phyloP scores from a whole-genome alignment of 64 coral and sea anemone species.

The Orbicella faveolata region DNA sequence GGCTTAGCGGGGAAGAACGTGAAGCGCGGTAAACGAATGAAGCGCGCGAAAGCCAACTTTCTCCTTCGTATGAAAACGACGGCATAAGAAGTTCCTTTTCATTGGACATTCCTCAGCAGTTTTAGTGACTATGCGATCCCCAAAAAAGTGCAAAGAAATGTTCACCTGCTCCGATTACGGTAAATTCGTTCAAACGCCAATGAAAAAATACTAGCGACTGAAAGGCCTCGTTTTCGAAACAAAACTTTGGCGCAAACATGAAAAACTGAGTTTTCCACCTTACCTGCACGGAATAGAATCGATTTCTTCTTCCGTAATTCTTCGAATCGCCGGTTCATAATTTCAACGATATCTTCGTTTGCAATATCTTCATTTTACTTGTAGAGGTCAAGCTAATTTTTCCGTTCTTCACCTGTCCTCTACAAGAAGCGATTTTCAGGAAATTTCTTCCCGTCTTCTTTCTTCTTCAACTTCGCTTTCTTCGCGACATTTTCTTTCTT shows the following conservation, averaged over 20 bases:
- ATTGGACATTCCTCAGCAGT: too few relatives aligned
- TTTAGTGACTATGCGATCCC: too few relatives aligned
- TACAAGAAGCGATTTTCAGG: neutral
- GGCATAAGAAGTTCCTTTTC: too few relatives aligned
- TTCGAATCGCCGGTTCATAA: neutral
- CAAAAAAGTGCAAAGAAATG: too few relatives aligned
- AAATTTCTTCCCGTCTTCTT: neutral
- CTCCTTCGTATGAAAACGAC: too few relatives aligned
- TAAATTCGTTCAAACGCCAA: too few relatives aligned
- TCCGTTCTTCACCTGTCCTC: neutral
- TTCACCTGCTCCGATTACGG: too few relatives aligned
- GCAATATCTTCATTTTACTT: slow-evolving; percentile 10
- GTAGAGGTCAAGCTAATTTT: neutral
- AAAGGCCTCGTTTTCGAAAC: too few relatives aligned
- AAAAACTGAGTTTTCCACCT: neutral
- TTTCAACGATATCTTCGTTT: neutral
- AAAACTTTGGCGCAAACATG: neutral
- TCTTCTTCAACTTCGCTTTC: slow-evolving; percentile 11
- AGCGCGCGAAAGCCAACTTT: too few relatives aligned
- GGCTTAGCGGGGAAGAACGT: too few relatives aligned
- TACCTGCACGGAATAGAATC: neutral
- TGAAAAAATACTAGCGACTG: too few relatives aligned
- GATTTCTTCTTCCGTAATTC: neutral
- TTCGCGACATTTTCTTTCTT: slow-evolving; percentile 28
- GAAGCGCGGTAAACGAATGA: too few relatives aligned